Percentiles rank a stretch among this genome's conserved stretches.
Evolutionary conservation across 2,797 vertebrate genomes (phyloP).

Genomic region (Hephaestus fuliginosus): DNA sequence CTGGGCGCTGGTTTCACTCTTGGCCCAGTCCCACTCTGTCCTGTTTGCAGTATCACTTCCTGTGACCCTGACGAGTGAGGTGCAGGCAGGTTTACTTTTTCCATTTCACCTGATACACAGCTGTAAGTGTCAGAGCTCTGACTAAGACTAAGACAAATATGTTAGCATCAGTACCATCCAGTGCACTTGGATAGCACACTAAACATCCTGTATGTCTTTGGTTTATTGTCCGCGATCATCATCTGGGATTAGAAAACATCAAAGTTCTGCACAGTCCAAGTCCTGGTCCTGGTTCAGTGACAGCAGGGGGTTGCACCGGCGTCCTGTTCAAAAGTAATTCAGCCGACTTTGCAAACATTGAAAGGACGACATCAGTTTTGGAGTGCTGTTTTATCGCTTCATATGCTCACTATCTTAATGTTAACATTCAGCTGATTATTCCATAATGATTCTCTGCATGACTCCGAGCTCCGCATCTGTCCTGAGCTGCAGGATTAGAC

Average conservation of each 20-base stretch:
- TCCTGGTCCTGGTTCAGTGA: background rate
- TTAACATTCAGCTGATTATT: background rate
- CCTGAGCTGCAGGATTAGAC: background rate
- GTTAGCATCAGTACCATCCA: too few relatives aligned
- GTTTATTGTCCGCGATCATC: too few relatives aligned
- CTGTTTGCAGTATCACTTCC: slow-evolving; percentile 42
- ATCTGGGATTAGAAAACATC: too few relatives aligned
- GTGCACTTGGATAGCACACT: too few relatives aligned
- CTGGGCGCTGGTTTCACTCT: slow-evolving; percentile 32
- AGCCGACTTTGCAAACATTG: background rate
- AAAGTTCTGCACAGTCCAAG: too few relatives aligned
- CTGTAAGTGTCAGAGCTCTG: background rate
- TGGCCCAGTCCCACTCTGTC: slow-evolving; percentile 17
- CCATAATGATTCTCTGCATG: background rate
- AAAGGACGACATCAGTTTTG: background rate
- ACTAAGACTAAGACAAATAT: too few relatives aligned
- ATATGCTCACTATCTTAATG: too few relatives aligned
- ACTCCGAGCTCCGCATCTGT: background rate
- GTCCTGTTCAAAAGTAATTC: background rate
- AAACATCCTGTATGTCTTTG: too few relatives aligned
- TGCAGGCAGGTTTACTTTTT: background rate
- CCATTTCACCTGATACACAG: background rate
- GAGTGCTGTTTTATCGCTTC: background rate
- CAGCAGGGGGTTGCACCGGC: background rate
- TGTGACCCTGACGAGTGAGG: slow-evolving; percentile 30